A percentile compares a stretch with the other conserved stretches of the same genome.
Conservation (phyloP, 2,888 invertebrate species). For the Ypsolopha scabrella region DNA sequence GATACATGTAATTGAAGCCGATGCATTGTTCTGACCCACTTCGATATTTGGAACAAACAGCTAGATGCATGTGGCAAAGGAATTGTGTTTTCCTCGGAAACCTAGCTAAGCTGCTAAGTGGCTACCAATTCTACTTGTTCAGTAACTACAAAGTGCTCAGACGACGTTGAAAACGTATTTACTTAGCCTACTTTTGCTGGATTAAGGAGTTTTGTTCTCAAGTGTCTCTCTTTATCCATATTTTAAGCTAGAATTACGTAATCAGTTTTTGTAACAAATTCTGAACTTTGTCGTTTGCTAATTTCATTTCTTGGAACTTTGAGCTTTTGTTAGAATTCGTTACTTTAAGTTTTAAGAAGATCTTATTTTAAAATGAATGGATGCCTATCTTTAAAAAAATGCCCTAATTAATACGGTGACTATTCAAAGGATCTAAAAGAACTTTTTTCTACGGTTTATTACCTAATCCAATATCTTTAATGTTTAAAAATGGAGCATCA, state of each 20-base stretch:
- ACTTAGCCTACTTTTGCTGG: conserved; percentile 40
- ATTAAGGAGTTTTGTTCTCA: conserved; percentile 37
- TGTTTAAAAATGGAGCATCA: no score
- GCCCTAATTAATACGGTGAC: no score
- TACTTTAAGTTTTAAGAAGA: no score
- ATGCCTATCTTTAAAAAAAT: no score
- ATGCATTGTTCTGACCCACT: background rate
- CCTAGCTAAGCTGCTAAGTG: conserved; percentile 1
- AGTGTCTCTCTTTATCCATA: background rate
- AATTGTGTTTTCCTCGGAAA: background rate
- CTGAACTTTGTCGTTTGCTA: no score
- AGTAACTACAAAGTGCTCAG: background rate
- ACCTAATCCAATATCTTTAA: no score
- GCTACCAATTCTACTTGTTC: background rate
- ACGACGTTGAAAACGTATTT: conserved; percentile 21
- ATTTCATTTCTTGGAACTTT: no score
- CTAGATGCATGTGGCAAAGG: background rate
- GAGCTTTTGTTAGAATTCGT: no score
- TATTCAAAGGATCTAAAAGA: no score
- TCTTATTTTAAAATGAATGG: no score
- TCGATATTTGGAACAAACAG: background rate
- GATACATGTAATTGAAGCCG: background rate
- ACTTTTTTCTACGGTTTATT: no score
- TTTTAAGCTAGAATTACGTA: background rate
- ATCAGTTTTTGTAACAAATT: background rate